Percentiles rank a stretch among this genome's conserved stretches.
These are phyloP conservation scores for Arothron firmamentum DNA, from an alignment of 2,113 vertebrate genomes.

Conservation along the genomic window DNA sequence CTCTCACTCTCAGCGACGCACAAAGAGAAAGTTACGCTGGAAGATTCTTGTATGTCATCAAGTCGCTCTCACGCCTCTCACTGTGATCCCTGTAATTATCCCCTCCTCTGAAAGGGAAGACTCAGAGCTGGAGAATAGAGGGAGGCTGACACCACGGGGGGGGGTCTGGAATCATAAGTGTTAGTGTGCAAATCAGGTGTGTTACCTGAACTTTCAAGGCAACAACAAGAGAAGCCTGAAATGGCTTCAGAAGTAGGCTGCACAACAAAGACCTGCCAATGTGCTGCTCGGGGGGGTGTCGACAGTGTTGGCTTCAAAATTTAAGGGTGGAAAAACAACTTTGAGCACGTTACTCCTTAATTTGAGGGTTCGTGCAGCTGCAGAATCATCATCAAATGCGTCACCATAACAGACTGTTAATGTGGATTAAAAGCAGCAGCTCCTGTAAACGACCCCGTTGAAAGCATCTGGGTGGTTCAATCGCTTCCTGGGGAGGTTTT, in stretches of 20 bases:
- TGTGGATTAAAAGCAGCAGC: no score
- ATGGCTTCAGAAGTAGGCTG: background rate
- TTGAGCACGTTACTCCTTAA: background rate
- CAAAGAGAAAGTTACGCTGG: conserved; percentile 38
- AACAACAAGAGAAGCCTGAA: background rate
- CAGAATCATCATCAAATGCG: background rate
- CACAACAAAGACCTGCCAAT: background rate
- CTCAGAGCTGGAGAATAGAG: conserved; percentile 7
- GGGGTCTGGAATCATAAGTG: conserved; percentile 14
- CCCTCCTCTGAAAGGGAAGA: conserved; percentile 34
- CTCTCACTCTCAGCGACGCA: conserved; percentile 13
- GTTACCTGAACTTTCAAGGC: background rate
- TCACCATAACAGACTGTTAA: no score
- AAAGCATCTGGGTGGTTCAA: background rate
- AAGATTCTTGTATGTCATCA: conserved; percentile 43
- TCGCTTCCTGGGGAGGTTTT: background rate
- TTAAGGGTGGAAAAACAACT: background rate
- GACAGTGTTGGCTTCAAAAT: background rate
- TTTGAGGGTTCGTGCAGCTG: background rate
- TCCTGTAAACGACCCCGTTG: no score
- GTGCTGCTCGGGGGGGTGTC: background rate
- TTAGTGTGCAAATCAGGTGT: conserved; percentile 3
- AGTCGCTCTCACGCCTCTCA: conserved; percentile 51
- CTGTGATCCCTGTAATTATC: conserved; percentile 61
- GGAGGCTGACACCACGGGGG: background rate